Percentiles rank a stretch among this genome's conserved stretches.
phyloP scores from a whole-genome alignment of 2,113 vertebrate species.

The Erinaceus europaeus region DNA sequence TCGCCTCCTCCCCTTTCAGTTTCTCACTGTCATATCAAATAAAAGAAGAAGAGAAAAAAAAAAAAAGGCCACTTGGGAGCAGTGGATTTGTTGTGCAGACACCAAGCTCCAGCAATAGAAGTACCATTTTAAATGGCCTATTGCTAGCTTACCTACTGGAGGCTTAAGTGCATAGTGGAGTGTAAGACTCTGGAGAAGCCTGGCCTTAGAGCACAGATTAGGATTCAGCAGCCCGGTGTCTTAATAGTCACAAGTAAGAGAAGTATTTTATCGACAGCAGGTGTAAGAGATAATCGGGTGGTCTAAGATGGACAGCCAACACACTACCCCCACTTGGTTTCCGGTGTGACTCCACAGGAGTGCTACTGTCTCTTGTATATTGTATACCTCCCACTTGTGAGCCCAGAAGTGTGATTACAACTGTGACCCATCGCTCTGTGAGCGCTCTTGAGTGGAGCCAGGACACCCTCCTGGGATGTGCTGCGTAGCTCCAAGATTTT shows the following conservation, averaged over 20 bases:
- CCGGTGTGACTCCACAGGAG: neutral
- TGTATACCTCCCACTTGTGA: neutral
- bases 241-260: neutral
- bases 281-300: neutral
- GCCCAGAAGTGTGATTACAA: neutral
- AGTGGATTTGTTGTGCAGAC: too few relatives aligned
- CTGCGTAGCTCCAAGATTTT: neutral
- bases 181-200: too few relatives aligned
- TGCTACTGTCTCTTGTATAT: neutral
- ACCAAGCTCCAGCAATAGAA: too few relatives aligned
- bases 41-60: too few relatives aligned
- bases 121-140: neutral
- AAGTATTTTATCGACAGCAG: neutral
- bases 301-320: neutral
- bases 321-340: neutral
- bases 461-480: neutral
- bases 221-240: neutral
- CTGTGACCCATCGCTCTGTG: neutral
- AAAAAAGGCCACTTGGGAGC: too few relatives aligned
- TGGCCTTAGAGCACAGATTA: neutral
- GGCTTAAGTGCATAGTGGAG: neutral
- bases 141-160: neutral
- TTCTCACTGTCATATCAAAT: too few relatives aligned
- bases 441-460: neutral
- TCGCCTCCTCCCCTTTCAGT: too few relatives aligned